Evolutionary conservation across 2,113 vertebrate species (phyloP).

Genomic region (Pelobates fuscus): DNA sequence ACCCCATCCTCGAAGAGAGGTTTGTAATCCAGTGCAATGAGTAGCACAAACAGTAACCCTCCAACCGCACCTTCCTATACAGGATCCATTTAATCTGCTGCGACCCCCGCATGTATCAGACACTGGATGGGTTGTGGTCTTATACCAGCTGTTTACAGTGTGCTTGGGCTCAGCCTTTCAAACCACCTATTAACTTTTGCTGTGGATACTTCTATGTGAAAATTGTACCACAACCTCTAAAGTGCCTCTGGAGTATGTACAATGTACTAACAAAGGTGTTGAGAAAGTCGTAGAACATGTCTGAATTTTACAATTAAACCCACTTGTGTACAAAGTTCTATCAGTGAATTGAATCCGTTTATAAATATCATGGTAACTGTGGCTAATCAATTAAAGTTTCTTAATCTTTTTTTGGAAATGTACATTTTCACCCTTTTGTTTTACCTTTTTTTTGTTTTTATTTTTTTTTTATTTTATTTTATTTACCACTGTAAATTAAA

Average conservation of each 20-base stretch:
- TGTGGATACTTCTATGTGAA: not conserved
- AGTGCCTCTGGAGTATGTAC: not conserved
- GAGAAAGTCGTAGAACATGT: too few relatives aligned
- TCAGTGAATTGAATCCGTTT: not conserved
- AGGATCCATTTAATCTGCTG: not conserved
- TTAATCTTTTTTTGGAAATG: not conserved
- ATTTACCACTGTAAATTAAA: slow-evolving; percentile 23
- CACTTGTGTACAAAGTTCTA: not conserved
- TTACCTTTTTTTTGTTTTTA: slow-evolving; percentile 12
- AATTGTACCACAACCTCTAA: not conserved
- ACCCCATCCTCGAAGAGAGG: too few relatives aligned
- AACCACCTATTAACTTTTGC: not conserved
- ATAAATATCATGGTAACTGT: not conserved
- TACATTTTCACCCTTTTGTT: not conserved
- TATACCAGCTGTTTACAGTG: too few relatives aligned
- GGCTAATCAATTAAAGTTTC: not conserved
- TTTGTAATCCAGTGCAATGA: too few relatives aligned
- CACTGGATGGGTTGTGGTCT: not conserved
- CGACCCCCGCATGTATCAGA: not conserved
- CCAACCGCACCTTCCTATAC: too few relatives aligned
- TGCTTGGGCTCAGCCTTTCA: too few relatives aligned
- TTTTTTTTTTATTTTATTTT: slow-evolving; percentile 10
- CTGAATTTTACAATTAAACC: too few relatives aligned
- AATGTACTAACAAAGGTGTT: too few relatives aligned
- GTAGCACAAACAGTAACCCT: too few relatives aligned